Evolutionary conservation across 2,797 vertebrate species (phyloP), one percentile per base, ranked within the genome.

Genomic region (Austrolebias charrua): DNA sequence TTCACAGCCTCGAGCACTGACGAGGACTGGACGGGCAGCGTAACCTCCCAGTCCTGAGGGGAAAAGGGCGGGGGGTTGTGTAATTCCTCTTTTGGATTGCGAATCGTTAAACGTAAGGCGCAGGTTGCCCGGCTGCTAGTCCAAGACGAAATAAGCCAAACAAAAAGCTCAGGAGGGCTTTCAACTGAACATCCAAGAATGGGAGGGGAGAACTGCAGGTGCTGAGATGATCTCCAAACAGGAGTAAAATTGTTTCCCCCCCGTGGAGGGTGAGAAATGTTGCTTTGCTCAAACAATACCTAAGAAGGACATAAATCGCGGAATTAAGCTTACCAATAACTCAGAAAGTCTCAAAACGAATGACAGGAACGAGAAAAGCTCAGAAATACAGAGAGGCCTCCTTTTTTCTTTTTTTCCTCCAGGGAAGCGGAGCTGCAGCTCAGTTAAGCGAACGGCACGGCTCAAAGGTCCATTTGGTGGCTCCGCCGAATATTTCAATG

Each of bases 391-490:
- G 60, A 65, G 82, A 74, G 82, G 83, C 81, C 84, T 77, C 71
- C 71, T 56, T 24, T 53, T 38, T 51, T 52, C 14, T 15, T 18
- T 54, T 33, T 1, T 33, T 33, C 9, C 33, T 7, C 18, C 77
- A 61, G 53, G 44, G 66, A 63, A 8, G 18, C n/a, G 19, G 55
- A 63, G 63, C 45, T 68, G 65, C 73, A 72, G 83, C 80, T 89
- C 93, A 98, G 94, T 96, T 98, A 93, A 94, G 90, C 78, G 95
- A 95, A 76, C 94, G 95, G 51, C 96, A 98, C 55, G 95, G 94
- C 87, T 98, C 96, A 16, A 98, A 98, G 84, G 94, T 95, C 96
- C 95, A 97, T 88, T 97, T 97, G 85, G 95, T 96, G 35, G 95
- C 94, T 18, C 96, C 96, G 0, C 96, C 96, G 4, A 94, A 97